phyloP scores from a whole-genome alignment of 2,113 vertebrate species.

The Sphyrna mokarran region DNA sequence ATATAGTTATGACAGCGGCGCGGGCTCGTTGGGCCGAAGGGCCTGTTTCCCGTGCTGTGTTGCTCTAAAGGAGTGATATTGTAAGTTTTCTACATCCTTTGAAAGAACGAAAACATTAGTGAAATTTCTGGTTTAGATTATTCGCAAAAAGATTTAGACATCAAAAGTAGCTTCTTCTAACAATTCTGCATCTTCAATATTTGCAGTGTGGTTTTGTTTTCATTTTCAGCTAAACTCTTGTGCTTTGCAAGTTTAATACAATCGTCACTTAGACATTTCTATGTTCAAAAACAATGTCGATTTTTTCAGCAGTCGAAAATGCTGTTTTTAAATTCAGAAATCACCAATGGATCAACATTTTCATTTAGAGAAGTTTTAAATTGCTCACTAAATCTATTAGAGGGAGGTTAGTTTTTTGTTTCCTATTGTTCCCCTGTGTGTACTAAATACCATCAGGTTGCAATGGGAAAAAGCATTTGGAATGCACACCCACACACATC shows the following conservation, averaged over 20 bases:
- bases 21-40: no score
- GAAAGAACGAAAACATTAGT: neutral
- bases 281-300: neutral
- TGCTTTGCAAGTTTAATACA: neutral
- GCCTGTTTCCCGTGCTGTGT: no score
- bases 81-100: no score
- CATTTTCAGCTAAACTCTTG: neutral
- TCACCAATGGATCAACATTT: neutral
- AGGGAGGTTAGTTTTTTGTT: neutral
- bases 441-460: neutral
- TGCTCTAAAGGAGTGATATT: no score
- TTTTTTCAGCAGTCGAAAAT: neutral
- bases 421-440: neutral
- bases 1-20: no score
- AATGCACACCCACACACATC: neutral
- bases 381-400: neutral
- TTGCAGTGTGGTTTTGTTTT: neutral
- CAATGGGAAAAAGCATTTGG: neutral
- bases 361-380: neutral
- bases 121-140: neutral
- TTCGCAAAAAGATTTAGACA: neutral
- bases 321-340: neutral
- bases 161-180: no score
- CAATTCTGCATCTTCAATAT: neutral
- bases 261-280: neutral